Evolutionary conservation across 1,140 invertebrate genomes (phyloP), one percentile per base, ranked within the genome.

Genomic region (Penaeus chinensis): DNA sequence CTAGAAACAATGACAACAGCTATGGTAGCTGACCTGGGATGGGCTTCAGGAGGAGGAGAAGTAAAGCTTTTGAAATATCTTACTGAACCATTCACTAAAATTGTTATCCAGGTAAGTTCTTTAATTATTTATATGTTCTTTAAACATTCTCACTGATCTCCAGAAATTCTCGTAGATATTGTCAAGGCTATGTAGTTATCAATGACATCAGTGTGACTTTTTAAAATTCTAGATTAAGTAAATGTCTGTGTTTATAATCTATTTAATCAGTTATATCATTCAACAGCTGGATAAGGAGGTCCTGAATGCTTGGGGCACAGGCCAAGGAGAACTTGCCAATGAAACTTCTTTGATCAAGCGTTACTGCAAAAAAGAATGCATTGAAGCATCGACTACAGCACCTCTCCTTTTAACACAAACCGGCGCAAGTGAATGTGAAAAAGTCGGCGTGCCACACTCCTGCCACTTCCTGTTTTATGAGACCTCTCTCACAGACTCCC

Each of bases 271-370:
- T 32, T 82, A 82, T 69, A 82, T 80, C 16, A 60, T 7, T 47
- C n/a, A 32, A 27, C 91, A 93, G 92, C 78, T 94, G 82, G 92
- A 94, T 90, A 93, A 93, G 87, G 91, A 92, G 37, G 92, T 93
- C 0, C 89, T 94, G 61, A 90, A 90, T 27, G 91, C 90, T 63
- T 92, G 91, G 91, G 89, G 91, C 11, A 65, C 79, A 42, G 85
- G 85, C 62, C 82, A 91, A 77, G 90, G 91, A 7, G 54, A 88
- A 27, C 84, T 91, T 86, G 90, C 89, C 0, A 91, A 92, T 79
- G 90, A 60, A 76, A 87, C 90, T 60, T 90, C 91, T 7, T 85
- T 91, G 18, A 90, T 91, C 10, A 91, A 91, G 81, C 37, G 81
- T 13, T 89, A 69, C 62, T 90, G 90, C 71, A 84, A 81, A 42